These are phyloP conservation scores for Pseudonaja textilis DNA, from an alignment of 2,113 vertebrate genomes.

Conservation along the genomic window DNA sequence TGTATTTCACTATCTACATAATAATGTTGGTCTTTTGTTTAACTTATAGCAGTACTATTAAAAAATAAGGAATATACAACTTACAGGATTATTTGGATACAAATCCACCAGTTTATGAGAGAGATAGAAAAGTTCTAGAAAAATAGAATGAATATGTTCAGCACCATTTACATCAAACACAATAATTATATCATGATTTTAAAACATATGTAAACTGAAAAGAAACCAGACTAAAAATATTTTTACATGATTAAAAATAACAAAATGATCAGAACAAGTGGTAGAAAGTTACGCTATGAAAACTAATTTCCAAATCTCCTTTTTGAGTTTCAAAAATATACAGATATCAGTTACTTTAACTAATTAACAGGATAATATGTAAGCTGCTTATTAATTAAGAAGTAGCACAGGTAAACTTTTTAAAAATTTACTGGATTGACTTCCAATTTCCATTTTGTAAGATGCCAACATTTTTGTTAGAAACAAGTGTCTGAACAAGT, in stretches of 20 bases:
- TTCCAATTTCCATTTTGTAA: background rate
- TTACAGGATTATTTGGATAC: conserved; percentile 97
- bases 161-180: background rate
- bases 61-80: conserved; percentile 52
- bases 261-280: background rate
- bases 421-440: background rate
- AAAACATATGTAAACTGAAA: background rate
- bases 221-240: background rate
- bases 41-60: conserved; percentile 4
- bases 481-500: background rate
- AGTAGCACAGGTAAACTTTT: background rate
- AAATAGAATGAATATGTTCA: conserved; percentile 40
- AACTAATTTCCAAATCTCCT: background rate
- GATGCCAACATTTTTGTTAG: background rate
- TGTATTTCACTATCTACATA: background rate
- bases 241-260: background rate
- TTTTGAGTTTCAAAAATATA: background rate
- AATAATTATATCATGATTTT: background rate
- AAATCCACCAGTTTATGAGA: conserved; percentile 98
- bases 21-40: background rate
- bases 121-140: conserved; percentile 94
- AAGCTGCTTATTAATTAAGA: background rate
- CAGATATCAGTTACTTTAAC: background rate
- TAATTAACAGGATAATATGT: background rate
- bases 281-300: background rate